phyloP scores from a whole-genome alignment of 2,113 vertebrate species.

The Lophochroa leadbeateri region DNA sequence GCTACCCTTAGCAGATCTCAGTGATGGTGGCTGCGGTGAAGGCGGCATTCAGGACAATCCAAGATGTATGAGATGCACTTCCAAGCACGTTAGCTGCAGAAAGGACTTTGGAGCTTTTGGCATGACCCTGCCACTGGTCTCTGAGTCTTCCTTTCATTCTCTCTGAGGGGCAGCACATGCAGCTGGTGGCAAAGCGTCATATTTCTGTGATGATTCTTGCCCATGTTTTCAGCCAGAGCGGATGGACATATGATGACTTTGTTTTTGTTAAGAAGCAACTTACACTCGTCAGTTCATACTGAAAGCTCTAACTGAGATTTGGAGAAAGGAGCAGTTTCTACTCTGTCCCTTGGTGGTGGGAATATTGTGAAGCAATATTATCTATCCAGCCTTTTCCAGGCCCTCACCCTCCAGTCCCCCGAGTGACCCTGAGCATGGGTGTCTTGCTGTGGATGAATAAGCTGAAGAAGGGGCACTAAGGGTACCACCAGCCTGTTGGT shows the following conservation, averaged over 20 bases:
- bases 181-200: background rate
- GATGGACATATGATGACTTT: background rate
- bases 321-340: background rate
- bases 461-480: background rate
- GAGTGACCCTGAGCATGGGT: accelerated
- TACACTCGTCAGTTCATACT: background rate
- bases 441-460: background rate
- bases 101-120: background rate
- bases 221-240: background rate
- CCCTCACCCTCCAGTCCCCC: background rate
- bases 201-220: background rate
- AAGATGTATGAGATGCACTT: background rate
- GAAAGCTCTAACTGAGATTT: slow-evolving; percentile 6
- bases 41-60: background rate
- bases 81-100: background rate
- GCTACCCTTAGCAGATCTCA: slow-evolving; percentile 34
- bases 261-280: background rate
- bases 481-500: accelerated
- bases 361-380: background rate
- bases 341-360: background rate
- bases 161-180: background rate
- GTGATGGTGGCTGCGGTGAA: background rate
- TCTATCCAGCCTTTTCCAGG: background rate
- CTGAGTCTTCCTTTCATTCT: background rate
- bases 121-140: background rate